Evolutionary conservation across 2,113 vertebrate species (phyloP), one percentile per base, ranked within the genome.

Genomic region (rat (Rattus norvegicus)): DNA sequence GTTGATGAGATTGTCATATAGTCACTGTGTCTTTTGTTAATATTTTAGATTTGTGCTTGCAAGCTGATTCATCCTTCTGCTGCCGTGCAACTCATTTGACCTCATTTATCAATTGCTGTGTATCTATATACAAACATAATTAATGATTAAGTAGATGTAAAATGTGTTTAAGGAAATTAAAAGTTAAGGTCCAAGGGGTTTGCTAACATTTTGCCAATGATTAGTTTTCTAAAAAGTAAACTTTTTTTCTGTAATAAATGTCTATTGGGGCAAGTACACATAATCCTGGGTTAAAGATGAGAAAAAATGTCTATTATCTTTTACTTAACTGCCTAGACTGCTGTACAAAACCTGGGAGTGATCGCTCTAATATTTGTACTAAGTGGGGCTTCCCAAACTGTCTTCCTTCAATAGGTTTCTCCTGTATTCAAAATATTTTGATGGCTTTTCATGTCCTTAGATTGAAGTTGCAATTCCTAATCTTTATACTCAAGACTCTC

Each of bases 11-110:
- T 92, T 13, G 0, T 98, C 95, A 43, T 81, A 90, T 90, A 94
- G 87, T 97, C 94, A 96, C 97, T 98, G 98, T 95, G 96, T 97
- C 36, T 39, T 95, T 93, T 95, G 96, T 97, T 97, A 94, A 49
- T 92, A 52, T 97, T 96, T 98, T 95, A 92, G 49, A 93, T 95
- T 96, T 96, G 96, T 89, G 43, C 91, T 76, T 96, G 92, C 93
- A 97, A 81, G 59, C 4, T 91, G 76, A 85, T 93, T 94, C 30
- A 81, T 97, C 92, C 97, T 96, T 73, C 73, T 95, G 77, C 88
- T 96, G 33, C 92, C 92, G 93, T 33, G 75, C 84, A 90, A 89
- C 88, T 97, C 94, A 93, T 97, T 96, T 93, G 85, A 77, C 33
- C 69, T 72, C 80, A 83, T 90, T 85, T 96, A 69, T 17, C 95